These are phyloP conservation scores for Ammodytes dubius DNA, from an alignment of 2,113 vertebrate genomes.

Conservation along the genomic window DNA sequence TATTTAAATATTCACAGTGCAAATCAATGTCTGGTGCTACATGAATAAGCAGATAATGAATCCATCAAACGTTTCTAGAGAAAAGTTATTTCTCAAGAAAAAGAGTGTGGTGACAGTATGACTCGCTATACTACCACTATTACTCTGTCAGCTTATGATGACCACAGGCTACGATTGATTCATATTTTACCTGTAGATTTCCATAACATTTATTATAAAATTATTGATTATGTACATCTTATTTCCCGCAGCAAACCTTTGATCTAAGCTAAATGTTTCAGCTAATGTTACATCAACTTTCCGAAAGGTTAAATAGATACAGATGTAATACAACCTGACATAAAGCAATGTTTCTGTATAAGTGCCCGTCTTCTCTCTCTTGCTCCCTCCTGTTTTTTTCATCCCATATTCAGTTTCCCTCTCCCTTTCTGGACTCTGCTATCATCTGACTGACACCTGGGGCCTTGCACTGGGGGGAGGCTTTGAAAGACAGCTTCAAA, in stretches of 20 bases:
- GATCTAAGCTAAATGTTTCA: neutral
- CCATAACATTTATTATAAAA: too few species aligned
- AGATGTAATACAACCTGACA: conserved; percentile 2
- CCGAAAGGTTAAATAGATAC: conserved; percentile 10
- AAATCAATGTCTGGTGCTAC: too few species aligned
- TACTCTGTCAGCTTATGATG: too few species aligned
- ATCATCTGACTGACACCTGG: conserved; percentile 22
- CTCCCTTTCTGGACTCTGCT: conserved; percentile 6
- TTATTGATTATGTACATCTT: too few species aligned
- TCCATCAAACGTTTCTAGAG: too few species aligned
- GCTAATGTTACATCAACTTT: conserved; percentile 5
- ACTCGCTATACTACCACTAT: too few species aligned
- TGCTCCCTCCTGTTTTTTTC: neutral
- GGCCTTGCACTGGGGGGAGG: too few species aligned
- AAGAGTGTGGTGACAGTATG: too few species aligned
- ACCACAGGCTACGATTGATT: too few species aligned
- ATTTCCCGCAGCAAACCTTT: neutral
- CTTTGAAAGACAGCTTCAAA: conserved; percentile 31
- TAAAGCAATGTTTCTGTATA: neutral
- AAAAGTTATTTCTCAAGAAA: too few species aligned
- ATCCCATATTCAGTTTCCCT: conserved; percentile 5
- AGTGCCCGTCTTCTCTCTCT: neutral
- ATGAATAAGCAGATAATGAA: too few species aligned
- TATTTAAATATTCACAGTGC: neutral
- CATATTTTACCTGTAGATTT: too few species aligned